These are phyloP conservation scores for Orthosia incerta DNA, from an alignment of 2,888 invertebrate species.

Conservation along the genomic window DNA sequence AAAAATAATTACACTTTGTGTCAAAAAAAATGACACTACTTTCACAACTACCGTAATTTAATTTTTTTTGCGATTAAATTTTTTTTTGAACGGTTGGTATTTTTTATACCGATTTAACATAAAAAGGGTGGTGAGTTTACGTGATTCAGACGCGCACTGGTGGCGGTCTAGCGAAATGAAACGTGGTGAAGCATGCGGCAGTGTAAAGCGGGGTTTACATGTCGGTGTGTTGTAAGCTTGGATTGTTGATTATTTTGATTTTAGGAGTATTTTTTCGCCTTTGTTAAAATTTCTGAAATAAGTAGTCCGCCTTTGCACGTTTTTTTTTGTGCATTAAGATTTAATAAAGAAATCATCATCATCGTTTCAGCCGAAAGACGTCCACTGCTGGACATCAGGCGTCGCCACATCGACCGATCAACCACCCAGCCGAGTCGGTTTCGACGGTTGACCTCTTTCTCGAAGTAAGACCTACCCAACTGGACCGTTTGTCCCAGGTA, in stretches of 20 bases:
- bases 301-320: no score
- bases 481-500: no score
- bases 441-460: no score
- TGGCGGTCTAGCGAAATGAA: conserved; percentile 29
- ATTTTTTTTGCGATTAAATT: not conserved
- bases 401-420: no score
- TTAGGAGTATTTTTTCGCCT: no score
- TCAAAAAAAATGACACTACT: not conserved
- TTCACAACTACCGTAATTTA: not conserved
- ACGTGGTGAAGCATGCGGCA: conserved; percentile 47
- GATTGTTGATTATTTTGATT: not conserved
- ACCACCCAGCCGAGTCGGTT: no score
- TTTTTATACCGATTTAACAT: conserved; percentile 5
- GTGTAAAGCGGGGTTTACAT: conserved; percentile 68
- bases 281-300: no score
- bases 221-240: conserved; percentile 26
- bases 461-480: no score
- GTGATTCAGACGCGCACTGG: conserved; percentile 47
- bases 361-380: no score
- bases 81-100: not conserved
- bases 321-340: no score
- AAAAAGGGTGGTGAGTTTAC: conserved; percentile 25
- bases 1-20: not conserved
- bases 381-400: no score
- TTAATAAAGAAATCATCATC: no score